Base-by-base conservation (phyloP, 1,140 invertebrate genomes). In the Dinothrombium tinctorium region DNA sequence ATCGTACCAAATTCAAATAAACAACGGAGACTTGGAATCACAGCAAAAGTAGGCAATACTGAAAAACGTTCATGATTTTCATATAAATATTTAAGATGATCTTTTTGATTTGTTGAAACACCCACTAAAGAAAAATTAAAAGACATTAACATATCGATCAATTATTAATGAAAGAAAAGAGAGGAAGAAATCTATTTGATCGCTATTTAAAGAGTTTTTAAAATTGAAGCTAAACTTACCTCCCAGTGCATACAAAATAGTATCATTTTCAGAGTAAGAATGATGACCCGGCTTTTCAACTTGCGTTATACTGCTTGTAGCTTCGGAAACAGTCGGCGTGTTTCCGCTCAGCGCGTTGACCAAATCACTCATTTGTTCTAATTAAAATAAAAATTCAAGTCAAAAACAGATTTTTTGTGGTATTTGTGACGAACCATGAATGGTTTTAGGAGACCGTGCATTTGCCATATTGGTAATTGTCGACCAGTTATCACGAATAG, bases 221-320 rank as follows among this genome's bases (percentile, higher is more conserved):
- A n/a, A n/a, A n/a, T n/a, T n/a, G n/a, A n/a, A n/a, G n/a, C n/a
- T n/a, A n/a, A n/a, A n/a, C 50, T 59, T 64, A 84, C 79, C 69
- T 66, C 80, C 84, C 39, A 95, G 59, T 24, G 84, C 79, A 62
- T 94, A 96, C 1, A 92, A 56, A 50, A 89, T 86, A 0, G 72
- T 63, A 53, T 90, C 82, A 49, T 71, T 72, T 14, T 63, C 54
- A 42, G 64, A 64, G 53, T 80, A 89, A 8, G 52, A 58, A 52
- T 69, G 75, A 2, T 49, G 50, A 37, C 29, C 42, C 14, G 44
- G 49, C 4, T 40, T 22, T 12, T 32, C 28, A 20, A n/a, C 17
- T 20, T 31, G n/a, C 12, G 23, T 32, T n/a, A n/a, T n/a, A n/a
- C n/a, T n/a, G n/a, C n/a, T n/a, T n/a, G n/a, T n/a, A n/a, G n/a